Conservation (phyloP, 2,113 vertebrate genomes). For the Aegithalos caudatus region DNA sequence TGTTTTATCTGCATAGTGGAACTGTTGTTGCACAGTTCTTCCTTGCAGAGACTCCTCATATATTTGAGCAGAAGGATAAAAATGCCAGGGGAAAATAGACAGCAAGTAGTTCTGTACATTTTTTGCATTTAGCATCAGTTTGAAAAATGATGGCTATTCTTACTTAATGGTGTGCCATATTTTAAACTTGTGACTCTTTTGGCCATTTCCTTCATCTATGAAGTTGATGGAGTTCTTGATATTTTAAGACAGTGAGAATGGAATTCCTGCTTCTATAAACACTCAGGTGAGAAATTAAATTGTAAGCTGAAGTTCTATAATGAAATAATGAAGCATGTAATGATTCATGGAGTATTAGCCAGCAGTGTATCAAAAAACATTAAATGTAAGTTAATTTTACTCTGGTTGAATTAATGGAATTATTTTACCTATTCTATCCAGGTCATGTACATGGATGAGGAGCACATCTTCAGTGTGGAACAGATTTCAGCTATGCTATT, state of each 20-base stretch:
- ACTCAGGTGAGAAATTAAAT: background rate
- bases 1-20: background rate
- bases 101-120: background rate
- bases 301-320: background rate
- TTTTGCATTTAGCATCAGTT: background rate
- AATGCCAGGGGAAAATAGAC: background rate
- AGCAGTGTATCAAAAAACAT: background rate
- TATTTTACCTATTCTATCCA: background rate
- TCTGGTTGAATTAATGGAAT: background rate
- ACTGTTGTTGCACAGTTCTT: background rate
- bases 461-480: slow-evolving; percentile 78
- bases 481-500: slow-evolving; percentile 84
- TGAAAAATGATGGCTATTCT: background rate
- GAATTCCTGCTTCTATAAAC: background rate
- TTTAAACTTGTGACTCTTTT: background rate
- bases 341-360: background rate
- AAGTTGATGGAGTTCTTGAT: background rate
- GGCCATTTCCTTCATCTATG: background rate
- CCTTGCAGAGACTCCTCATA: background rate
- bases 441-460: slow-evolving; percentile 83
- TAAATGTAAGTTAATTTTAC: background rate
- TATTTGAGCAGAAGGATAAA: background rate
- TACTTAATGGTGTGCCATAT: background rate
- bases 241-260: background rate
- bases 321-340: background rate